Percentiles rank a stretch among this genome's conserved stretches.
Conservation (phyloP, 2,888 invertebrate genomes). For the Lymantria dispar region DNA sequence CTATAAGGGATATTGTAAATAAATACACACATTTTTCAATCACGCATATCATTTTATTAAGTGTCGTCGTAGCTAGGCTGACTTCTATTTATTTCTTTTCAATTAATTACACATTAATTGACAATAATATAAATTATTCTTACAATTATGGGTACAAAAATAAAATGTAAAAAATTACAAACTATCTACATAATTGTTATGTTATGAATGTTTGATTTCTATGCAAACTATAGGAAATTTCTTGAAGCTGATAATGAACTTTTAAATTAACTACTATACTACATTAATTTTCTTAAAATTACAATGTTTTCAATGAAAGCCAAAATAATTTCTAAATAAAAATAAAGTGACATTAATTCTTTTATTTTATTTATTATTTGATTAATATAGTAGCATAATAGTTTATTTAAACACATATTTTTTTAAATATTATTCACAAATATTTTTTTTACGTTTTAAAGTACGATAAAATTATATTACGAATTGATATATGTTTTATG, state of each 20-base stretch:
- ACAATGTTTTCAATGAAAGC: not conserved
- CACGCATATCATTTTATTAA: constrained; percentile 77
- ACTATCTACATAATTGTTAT: constrained; percentile 40
- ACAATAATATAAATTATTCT: constrained; percentile 67
- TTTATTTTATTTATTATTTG: too few relatives aligned
- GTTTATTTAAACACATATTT: too few relatives aligned
- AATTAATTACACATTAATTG: constrained; percentile 75
- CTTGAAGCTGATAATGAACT: constrained; percentile 2
- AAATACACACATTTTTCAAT: constrained; percentile 22
- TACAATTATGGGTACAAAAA: constrained; percentile 69
- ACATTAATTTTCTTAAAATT: not conserved
- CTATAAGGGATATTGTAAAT: too few relatives aligned
- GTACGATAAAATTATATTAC: too few relatives aligned
- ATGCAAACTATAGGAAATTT: constrained; percentile 12
- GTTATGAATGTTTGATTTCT: constrained; percentile 20
- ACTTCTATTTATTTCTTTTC: constrained; percentile 45
- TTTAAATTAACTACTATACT: too few relatives aligned
- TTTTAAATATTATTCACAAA: too few relatives aligned
- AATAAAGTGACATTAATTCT: too few relatives aligned
- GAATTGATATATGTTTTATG: too few relatives aligned
- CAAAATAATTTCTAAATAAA: too few relatives aligned
- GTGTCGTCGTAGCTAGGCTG: constrained; percentile 65
- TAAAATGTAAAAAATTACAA: constrained; percentile 72
- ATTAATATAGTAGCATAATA: too few relatives aligned
- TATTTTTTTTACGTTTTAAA: too few relatives aligned